phyloP scores from a whole-genome alignment of 2,888 invertebrate species.

The Eupeodes latifasciatus region DNA sequence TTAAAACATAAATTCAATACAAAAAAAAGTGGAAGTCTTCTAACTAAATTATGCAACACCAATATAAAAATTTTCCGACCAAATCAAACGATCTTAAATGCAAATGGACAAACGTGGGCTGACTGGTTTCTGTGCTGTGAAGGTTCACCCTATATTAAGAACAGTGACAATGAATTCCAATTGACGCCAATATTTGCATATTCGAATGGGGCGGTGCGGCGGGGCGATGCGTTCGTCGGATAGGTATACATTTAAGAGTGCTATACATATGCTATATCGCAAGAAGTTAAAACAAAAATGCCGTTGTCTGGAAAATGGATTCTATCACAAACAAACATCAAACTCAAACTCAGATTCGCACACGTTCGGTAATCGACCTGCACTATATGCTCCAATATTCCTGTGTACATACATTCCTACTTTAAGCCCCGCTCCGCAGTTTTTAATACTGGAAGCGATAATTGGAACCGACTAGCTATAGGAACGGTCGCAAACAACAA shows the following conservation, averaged over 20 bases:
- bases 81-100: constrained; percentile 3
- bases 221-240: not conserved
- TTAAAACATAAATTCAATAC: not conserved
- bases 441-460: constrained; percentile 37
- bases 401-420: not conserved
- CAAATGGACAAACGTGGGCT: constrained; percentile 8
- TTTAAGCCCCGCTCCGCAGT: not conserved
- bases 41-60: constrained; percentile 28
- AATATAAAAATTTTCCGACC: not conserved
- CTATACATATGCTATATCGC: constrained; percentile 5
- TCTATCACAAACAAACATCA: constrained; percentile 37
- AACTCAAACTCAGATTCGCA: constrained; percentile 3
- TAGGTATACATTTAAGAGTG: not conserved
- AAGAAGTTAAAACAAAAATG: constrained; percentile 31
- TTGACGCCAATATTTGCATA: constrained; percentile 33
- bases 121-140: no score
- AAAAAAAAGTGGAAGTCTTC: not conserved
- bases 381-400: constrained; percentile 1
- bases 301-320: constrained; percentile 10
- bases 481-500: not conserved
- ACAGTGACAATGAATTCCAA: constrained; percentile 29
- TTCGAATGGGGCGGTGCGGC: constrained; percentile 2
- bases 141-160: not conserved
- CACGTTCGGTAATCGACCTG: not conserved
- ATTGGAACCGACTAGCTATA: constrained; percentile 32